Evolutionary conservation across 1,140 invertebrate species (phyloP).

Genomic region (Drosophila suzukii): DNA sequence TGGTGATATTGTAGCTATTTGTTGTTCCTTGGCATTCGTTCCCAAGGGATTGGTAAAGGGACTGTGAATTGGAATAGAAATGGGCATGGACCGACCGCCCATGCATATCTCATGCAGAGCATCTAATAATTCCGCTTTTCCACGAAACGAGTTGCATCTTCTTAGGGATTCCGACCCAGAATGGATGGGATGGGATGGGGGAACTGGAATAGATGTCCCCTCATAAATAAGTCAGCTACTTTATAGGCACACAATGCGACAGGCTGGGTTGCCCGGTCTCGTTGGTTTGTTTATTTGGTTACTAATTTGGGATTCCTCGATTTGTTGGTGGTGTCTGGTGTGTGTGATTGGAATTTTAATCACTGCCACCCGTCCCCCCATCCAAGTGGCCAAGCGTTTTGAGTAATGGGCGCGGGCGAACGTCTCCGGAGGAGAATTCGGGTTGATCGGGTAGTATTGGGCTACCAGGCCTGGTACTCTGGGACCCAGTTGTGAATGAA

Average conservation of each 20-base stretch:
- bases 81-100: constrained; percentile 49
- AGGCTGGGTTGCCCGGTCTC: constrained; percentile 51
- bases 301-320: constrained; percentile 79
- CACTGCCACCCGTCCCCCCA: constrained; percentile 36
- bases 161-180: neutral
- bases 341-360: constrained; percentile 75
- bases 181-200: constrained; percentile 8
- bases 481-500: constrained; percentile 64
- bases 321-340: constrained; percentile 40
- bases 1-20: constrained; percentile 25
- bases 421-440: constrained; percentile 53
- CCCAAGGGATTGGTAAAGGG: constrained; percentile 63
- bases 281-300: constrained; percentile 79
- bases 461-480: constrained; percentile 6
- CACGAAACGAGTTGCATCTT: constrained; percentile 73
- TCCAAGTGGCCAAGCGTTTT: constrained; percentile 57
- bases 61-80: constrained; percentile 36
- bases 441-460: constrained; percentile 42
- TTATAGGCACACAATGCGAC: constrained; percentile 50
- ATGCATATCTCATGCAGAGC: constrained; percentile 67
- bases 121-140: constrained; percentile 74
- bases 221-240: constrained; percentile 80
- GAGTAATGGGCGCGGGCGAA: constrained; percentile 71
- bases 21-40: constrained; percentile 50
- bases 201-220: constrained; percentile 53